Base-by-base conservation (phyloP, 2,113 vertebrate genomes). In the Serilophus lunatus region DNA sequence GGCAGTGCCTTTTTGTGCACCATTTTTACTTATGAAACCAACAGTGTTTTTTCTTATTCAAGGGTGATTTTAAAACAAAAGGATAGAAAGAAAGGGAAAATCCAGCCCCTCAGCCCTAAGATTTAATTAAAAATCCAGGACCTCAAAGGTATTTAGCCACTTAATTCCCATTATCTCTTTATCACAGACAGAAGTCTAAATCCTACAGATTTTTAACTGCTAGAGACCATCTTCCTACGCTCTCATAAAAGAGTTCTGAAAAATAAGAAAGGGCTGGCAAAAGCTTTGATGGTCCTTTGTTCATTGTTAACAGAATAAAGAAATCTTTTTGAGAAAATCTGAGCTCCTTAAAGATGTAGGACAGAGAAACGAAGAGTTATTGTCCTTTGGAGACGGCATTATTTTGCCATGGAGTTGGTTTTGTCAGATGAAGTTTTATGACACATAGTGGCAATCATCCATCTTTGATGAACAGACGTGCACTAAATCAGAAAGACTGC, bases 261-360 rank as follows among this genome's bases (percentile, higher is more conserved):
- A 88, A 95, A 80, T 85, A 75, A 96, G 59, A 68, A 88, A 85
- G 29, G 84, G n/a, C 25, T 4, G 20, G 49, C 49, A 79, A 87
- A 79, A 82, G 49, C 81, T 93, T 95, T 90, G 87, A 82, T 68
- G 44, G 44, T 20, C 50, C 49, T 96, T 94, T 96, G 92, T 87
- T 96, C 90, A 51, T 22, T 72, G 47, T 45, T 79, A 93, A 82
- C 33, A 86, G 54, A 86, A 86, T 77, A 94, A 96, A 94, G 87
- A 96, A 94, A 95, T 93, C 91, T 97, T 97, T 97, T 51, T 86
- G 92, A 93, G 84, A 82, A 97, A 96, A 95, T 91, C 68, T 10
- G 89, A 95, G 92, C 74, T 95, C 74, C 80, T 91, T 70, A 92
- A 88, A 82, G 76, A 82, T 12, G 79, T n/a, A 60, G 92, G 93